Percentiles rank a stretch among this genome's conserved stretches.
phyloP scores from a whole-genome alignment of 2,888 invertebrate genomes.

The Parapristionchus giblindavisi region DNA sequence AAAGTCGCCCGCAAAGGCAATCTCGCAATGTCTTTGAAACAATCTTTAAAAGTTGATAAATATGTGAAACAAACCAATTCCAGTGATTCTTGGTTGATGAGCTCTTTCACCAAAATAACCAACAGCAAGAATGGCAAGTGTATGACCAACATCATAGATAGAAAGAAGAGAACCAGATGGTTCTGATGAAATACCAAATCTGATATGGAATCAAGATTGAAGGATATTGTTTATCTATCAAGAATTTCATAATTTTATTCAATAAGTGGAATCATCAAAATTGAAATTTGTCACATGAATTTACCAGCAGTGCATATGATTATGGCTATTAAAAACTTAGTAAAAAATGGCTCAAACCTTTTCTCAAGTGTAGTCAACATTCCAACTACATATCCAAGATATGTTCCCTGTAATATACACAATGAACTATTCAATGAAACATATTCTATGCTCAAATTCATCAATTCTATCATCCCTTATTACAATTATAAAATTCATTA shows the following conservation, averaged over 20 bases:
- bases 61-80: constrained; percentile 49
- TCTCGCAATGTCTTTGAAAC: not conserved
- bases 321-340: not conserved
- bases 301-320: too few relatives aligned
- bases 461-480: too few relatives aligned
- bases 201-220: not conserved
- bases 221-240: not conserved
- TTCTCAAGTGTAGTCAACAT: constrained; percentile 57
- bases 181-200: constrained; percentile 41
- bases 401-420: constrained; percentile 50
- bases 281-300: not conserved
- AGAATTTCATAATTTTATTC: too few relatives aligned
- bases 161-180: constrained; percentile 57
- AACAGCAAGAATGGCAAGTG: constrained; percentile 56
- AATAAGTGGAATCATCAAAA: not conserved
- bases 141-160: constrained; percentile 62
- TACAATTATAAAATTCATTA: too few relatives aligned
- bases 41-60: not conserved
- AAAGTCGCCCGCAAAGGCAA: too few relatives aligned
- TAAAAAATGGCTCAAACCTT: constrained; percentile 44
- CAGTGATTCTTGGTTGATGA: constrained; percentile 60
- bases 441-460: not conserved
- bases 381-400: constrained; percentile 58
- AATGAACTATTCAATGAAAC: not conserved
- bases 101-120: constrained; percentile 60